Evolutionary conservation across 2,113 vertebrate genomes (phyloP).

Genomic region (Bothrops jararaca): DNA sequence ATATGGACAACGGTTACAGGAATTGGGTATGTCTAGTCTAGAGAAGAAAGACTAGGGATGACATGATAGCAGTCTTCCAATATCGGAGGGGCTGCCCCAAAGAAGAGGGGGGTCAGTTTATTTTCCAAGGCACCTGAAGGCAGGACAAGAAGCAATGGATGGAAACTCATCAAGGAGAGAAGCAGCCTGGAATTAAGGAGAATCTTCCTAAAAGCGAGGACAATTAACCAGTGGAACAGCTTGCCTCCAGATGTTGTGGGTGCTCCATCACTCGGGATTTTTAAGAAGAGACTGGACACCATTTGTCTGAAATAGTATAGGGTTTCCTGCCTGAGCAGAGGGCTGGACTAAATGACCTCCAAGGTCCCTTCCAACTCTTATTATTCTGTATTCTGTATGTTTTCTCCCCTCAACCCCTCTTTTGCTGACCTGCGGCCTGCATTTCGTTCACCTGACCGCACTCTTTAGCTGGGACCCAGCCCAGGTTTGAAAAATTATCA

Average conservation of each 20-base stretch:
- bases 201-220: no score
- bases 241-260: background rate
- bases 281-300: background rate
- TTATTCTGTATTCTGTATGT: background rate
- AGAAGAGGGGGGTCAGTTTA: background rate
- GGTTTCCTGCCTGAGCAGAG: background rate
- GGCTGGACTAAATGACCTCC: background rate
- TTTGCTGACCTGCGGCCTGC: background rate
- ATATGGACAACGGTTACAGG: background rate
- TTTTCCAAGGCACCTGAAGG: background rate
- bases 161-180: background rate
- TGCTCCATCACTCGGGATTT: background rate
- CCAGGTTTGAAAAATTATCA: background rate
- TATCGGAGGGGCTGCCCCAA: background rate
- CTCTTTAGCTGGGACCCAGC: background rate
- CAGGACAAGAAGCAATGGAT: no score
- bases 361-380: background rate
- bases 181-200: background rate
- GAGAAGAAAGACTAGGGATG: no score
- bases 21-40: background rate
- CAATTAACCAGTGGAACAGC: background rate
- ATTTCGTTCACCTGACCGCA: background rate
- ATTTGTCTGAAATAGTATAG: background rate
- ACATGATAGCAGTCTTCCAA: background rate
- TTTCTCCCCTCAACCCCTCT: background rate